Base-by-base conservation (phyloP, 2,113 vertebrate genomes). In the Corydoras sp. region DNA sequence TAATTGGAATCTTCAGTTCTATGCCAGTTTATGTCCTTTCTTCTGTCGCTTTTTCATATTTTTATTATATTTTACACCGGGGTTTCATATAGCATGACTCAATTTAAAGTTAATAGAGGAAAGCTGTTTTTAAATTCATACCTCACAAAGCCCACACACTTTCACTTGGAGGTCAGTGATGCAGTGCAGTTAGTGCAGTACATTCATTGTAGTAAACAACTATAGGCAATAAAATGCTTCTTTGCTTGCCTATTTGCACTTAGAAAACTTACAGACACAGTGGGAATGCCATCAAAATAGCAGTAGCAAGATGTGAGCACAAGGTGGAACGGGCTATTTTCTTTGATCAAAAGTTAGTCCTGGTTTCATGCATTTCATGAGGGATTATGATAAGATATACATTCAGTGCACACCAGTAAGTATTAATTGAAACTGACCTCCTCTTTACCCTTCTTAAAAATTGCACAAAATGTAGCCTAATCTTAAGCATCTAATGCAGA, bases 371-470 rank as follows among this genome's bases (percentile, higher is more conserved):
- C 15, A 68, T 7, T 24, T 24, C 18, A 24, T 29, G 11, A 59
- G 35, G 35, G 35, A 35, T 68, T 58, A 31, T 32, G 53, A 18
- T 18, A 30, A 35, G 31, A 35, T 68, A 8, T 29, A 49, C 10
- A 59, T 14, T 68, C 35, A 49, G 15, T 58, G 55, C 32, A 13
- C 4, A 12, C 12, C 67, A 49, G 9, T 68, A 31, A 6, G 31
- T 14, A 59, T 59, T 49, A 58, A 69, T 69, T 59, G 43, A 56
- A 67, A 68, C 32, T 56, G 31, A 18, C 13, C 31, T 15, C 15
- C 48, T 8, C 29, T 9, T 49, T 59, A 3, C 29, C 11, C 13
- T 59, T 13, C 14, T 58, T 56, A 1, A 58, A 31, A 18, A 35
- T 32, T 55, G 11, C 14, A 56, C 31, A 56, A 56, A 43, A 68